Base-by-base conservation (phyloP, 2,113 vertebrate genomes). In the Brachypodius melanocephalos region DNA sequence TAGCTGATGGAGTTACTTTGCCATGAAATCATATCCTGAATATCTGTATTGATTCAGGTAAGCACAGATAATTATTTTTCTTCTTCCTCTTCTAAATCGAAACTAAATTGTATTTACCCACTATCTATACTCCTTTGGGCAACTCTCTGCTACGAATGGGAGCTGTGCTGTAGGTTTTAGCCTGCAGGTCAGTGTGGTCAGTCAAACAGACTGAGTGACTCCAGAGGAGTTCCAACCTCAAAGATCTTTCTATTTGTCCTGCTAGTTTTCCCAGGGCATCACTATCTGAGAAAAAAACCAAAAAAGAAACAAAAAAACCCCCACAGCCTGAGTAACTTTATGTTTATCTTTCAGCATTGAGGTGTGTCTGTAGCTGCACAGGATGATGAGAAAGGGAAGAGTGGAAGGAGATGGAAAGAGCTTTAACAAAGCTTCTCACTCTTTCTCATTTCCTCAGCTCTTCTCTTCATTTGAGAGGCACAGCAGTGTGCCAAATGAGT, bases 1-100 rank as follows among this genome's bases (percentile, higher is more conserved):
- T 14, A 88, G 63, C 43, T 90, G 88, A 94, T 83, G 85, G 90
- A 93, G 36, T 14, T 90, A 28, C 26, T 75, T 93, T 88, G 38
- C 65, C 1, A 1, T 86, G 63, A 93, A 93, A 93, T 90, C 42
- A 92, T 58, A 88, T 83, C 59, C 42, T 46, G 62, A 89, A 20
- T 58, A 51, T 58, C 63, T 84, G 2, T 65, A 94, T 45, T 80
- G 51, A 90, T 92, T 86, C 55, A 29, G 10, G 38, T 57, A 86
- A 90, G 26, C 21, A 58, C 17, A 66, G 45, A 68, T 59, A n/a
- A 28, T 34, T 66, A 88, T 75, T 63, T 55, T 25, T 10, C 29
- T 78, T 69, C 54, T 86, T 81, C 26, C 43, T 34, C 20, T 74
- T 87, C 49, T 74, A 74, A 88, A 77, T 65, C 13, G 17, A 94